Evolutionary conservation across 2,113 vertebrate genomes (phyloP).

Genomic region (Chloropsis cyanopogon): DNA sequence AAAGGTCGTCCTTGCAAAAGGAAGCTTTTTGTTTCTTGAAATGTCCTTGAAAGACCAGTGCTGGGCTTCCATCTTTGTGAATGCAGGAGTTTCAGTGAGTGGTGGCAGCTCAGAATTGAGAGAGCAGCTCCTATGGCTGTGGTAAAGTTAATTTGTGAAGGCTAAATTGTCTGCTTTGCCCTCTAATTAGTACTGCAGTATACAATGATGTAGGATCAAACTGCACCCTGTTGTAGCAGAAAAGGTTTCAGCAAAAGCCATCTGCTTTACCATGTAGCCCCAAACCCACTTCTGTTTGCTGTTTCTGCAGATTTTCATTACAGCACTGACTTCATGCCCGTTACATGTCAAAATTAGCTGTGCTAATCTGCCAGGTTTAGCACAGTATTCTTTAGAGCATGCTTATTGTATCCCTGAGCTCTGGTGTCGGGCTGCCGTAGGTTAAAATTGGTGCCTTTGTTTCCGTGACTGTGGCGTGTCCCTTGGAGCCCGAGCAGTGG

Average conservation of each 20-base stretch:
- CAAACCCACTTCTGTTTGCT: background rate
- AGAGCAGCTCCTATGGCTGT: background rate
- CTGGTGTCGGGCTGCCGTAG: background rate
- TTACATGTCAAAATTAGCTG: background rate
- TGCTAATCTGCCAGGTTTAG: background rate
- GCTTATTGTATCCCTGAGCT: background rate
- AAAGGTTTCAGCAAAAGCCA: background rate
- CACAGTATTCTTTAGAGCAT: background rate
- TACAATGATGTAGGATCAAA: background rate
- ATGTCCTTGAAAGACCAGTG: background rate
- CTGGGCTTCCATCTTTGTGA: background rate
- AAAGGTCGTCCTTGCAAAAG: background rate
- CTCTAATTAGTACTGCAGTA: background rate
- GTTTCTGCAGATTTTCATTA: background rate
- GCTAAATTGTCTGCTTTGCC: background rate
- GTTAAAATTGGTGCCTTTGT: constrained; percentile 9
- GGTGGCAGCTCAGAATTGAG: background rate
- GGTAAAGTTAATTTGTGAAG: background rate
- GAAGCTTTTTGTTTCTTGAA: background rate
- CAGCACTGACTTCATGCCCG: background rate
- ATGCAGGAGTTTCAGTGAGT: background rate
- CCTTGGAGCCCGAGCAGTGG: background rate
- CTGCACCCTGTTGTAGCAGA: background rate
- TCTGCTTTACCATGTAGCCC: background rate
- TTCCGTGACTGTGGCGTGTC: background rate